Conservation (phyloP, 1,140 invertebrate species). For the Aphelenchoides fujianensis region DNA sequence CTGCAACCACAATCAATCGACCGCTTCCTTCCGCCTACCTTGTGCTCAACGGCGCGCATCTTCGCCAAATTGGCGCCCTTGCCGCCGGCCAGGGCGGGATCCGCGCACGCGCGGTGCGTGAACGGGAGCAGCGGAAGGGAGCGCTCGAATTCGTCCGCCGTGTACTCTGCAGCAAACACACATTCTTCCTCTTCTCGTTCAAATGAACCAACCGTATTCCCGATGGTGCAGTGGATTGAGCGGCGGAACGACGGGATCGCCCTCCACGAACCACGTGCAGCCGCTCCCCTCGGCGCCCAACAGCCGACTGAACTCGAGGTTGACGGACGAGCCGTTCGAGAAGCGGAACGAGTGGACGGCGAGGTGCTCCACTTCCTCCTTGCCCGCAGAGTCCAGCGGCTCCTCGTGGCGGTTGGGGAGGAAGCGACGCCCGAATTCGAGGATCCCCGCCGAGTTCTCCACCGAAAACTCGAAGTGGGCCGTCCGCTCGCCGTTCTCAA, state of each 20-base stretch:
- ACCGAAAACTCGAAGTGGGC: not conserved
- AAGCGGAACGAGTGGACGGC: not conserved
- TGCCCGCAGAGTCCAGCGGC: too few relatives aligned
- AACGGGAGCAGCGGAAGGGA: not conserved
- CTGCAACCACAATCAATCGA: too few relatives aligned
- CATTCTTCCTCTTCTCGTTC: too few relatives aligned
- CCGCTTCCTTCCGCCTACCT: not conserved
- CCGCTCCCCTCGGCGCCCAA: not conserved
- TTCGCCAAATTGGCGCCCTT: constrained; percentile 40
- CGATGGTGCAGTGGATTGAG: too few relatives aligned
- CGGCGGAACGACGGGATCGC: too few relatives aligned
- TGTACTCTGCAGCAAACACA: constrained; percentile 8
- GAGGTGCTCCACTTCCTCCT: not conserved
- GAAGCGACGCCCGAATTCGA: constrained; percentile 10
- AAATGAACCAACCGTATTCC: too few relatives aligned
- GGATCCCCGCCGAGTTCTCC: not conserved
- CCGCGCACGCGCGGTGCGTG: constrained; percentile 20
- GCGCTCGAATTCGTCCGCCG: not conserved
- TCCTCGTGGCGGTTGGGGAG: too few relatives aligned
- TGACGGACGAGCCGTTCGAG: not conserved
- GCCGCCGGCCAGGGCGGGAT: constrained; percentile 27
- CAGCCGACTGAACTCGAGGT: not conserved
- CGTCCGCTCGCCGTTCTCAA: constrained; percentile 4
- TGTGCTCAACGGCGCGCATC: constrained; percentile 4
- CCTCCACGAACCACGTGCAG: not conserved